phyloP scores from a whole-genome alignment of 92 coral and sea anemone species.

The Pocillopora grandis region DNA sequence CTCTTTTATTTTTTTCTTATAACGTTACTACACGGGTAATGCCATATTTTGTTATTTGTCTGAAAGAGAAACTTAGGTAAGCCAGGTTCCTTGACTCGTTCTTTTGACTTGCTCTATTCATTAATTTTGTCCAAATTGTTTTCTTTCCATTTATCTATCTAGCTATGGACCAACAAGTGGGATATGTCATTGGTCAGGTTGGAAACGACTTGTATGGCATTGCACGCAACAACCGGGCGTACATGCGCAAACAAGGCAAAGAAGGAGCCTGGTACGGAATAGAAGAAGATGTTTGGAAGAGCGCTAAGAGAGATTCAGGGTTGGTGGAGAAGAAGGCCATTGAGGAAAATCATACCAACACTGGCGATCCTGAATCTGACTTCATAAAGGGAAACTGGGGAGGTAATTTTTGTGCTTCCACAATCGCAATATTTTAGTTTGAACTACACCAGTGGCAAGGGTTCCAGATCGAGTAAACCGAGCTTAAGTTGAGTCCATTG shows the following conservation, averaged over 20 bases:
- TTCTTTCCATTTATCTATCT: background rate
- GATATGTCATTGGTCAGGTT: conserved; percentile 54
- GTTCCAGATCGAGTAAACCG: no score
- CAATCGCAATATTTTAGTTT: no score
- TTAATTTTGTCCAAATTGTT: background rate
- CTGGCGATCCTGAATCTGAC: conserved; percentile 9
- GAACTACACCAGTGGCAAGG: background rate
- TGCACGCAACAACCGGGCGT: conserved; percentile 64
- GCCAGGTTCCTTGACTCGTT: background rate
- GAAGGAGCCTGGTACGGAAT: conserved; percentile 66
- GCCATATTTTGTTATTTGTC: no score
- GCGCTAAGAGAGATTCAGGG: background rate
- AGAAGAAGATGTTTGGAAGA: conserved; percentile 45
- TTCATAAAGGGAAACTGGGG: conserved; percentile 49
- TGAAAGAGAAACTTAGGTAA: background rate
- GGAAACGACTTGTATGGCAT: conserved; percentile 64
- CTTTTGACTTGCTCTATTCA: no score
- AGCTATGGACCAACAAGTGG: conserved; percentile 65
- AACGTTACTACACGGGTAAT: no score
- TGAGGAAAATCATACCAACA: conserved; percentile 23
- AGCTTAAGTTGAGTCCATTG: no score
- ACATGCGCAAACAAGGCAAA: conserved; percentile 64
- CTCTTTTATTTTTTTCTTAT: no score
- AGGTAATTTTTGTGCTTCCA: conserved; percentile 30
- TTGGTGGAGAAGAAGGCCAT: background rate